phyloP scores from a whole-genome alignment of 2,888 invertebrate species.

The Sisyra nigra region DNA sequence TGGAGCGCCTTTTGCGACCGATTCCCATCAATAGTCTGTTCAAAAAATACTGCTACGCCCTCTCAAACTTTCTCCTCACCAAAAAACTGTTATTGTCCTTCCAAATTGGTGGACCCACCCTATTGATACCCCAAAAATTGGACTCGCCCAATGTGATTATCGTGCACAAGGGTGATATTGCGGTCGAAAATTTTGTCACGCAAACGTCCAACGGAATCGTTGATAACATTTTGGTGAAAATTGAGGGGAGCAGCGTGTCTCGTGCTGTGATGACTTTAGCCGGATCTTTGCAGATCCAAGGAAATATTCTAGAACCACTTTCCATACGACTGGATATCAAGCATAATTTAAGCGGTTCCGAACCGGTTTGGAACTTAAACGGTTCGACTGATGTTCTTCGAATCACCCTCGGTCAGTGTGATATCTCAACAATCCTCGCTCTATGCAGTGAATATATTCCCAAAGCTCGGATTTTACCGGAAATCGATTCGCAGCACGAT shows the following conservation, averaged over 20 bases:
- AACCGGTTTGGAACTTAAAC: slow-evolving; percentile 36
- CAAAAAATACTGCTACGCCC: background rate
- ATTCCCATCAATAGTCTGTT: background rate
- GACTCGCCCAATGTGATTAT: slow-evolving; percentile 62
- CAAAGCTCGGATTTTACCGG: slow-evolving; percentile 8
- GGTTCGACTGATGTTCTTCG: slow-evolving; percentile 47
- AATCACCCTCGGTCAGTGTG: slow-evolving; percentile 57
- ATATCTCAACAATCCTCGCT: slow-evolving; percentile 51
- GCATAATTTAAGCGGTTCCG: slow-evolving; percentile 1
- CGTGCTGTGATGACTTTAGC: slow-evolving; percentile 57
- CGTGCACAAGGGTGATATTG: slow-evolving; percentile 60
- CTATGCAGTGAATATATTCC: slow-evolving; percentile 56
- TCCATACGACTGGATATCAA: slow-evolving; percentile 56
- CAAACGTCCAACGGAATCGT: slow-evolving; percentile 33
- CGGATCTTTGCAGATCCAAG: slow-evolving; percentile 56
- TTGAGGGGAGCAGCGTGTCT: slow-evolving; percentile 49
- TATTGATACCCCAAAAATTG: slow-evolving; percentile 63
- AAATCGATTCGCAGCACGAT: slow-evolving; percentile 7
- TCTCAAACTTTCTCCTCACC: background rate
- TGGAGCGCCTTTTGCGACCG: background rate
- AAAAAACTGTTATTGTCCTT: slow-evolving; percentile 29
- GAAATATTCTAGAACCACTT: slow-evolving; percentile 40
- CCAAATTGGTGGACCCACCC: slow-evolving; percentile 54
- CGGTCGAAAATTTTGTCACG: slow-evolving; percentile 61
- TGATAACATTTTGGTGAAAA: slow-evolving; percentile 54